These are phyloP conservation scores for Xenops minutus DNA, from an alignment of 2,797 vertebrate genomes.

Conservation along the genomic window DNA sequence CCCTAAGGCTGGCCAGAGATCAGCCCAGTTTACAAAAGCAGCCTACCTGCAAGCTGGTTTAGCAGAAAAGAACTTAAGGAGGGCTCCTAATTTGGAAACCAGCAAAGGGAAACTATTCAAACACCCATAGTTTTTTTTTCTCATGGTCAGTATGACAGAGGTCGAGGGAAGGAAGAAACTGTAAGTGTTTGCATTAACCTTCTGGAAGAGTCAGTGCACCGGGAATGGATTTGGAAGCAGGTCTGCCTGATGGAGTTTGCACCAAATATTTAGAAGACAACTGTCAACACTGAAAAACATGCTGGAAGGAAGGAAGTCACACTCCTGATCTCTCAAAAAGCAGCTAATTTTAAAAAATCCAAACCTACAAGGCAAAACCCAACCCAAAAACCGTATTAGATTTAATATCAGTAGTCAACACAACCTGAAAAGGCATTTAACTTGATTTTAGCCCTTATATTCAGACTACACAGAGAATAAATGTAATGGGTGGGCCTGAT, in stretches of 20 bases:
- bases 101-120: not conserved
- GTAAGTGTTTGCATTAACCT: not conserved
- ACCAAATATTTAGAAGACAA: not conserved
- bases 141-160: not conserved
- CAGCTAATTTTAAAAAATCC: not conserved
- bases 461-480: not conserved
- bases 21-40: not conserved
- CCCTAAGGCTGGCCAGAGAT: not conserved
- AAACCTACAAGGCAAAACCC: not conserved
- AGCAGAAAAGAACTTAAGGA: not conserved
- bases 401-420: not conserved
- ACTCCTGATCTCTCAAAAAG: not conserved
- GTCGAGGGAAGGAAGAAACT: not conserved
- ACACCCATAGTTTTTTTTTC: not conserved
- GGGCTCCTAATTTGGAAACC: not conserved
- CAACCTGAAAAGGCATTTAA: not conserved
- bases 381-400: not conserved
- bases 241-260: not conserved
- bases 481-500: not conserved
- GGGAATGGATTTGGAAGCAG: not conserved
- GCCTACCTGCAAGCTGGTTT: not conserved
- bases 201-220: not conserved
- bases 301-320: not conserved
- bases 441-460: not conserved
- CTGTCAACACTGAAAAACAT: not conserved